Conservation (phyloP, 2,113 vertebrate species). For the Genyomyrus donnyi region DNA sequence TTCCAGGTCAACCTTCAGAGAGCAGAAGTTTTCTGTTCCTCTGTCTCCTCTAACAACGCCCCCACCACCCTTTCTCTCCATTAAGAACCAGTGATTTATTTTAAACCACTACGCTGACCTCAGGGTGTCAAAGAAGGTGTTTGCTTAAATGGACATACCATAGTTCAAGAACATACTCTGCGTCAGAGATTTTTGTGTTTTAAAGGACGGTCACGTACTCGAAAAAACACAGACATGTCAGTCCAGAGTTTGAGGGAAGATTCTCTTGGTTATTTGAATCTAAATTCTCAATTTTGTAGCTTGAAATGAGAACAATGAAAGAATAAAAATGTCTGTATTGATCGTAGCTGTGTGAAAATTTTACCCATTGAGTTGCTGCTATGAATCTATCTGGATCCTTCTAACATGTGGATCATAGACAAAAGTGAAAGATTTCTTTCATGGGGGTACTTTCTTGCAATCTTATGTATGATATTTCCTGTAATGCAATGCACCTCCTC, state of each 20-base stretch:
- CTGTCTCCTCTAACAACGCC: neutral
- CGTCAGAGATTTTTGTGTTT: slow-evolving; percentile 62
- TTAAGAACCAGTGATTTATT: slow-evolving; percentile 51
- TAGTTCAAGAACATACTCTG: slow-evolving; percentile 60
- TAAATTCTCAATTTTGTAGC: slow-evolving; percentile 58
- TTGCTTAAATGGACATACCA: slow-evolving; percentile 55
- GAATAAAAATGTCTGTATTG: slow-evolving; percentile 21
- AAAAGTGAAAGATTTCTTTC: neutral
- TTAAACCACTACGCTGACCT: slow-evolving; percentile 61
- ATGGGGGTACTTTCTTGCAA: neutral
- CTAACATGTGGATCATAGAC: neutral
- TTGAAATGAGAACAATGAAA: slow-evolving; percentile 38
- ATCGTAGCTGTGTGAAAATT: slow-evolving; percentile 43
- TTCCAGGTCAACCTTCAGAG: slow-evolving; percentile 55
- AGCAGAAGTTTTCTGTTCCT: neutral
- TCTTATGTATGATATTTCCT: neutral
- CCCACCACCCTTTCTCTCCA: slow-evolving; percentile 13
- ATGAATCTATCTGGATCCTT: slow-evolving; percentile 37
- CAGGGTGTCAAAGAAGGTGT: slow-evolving; percentile 37
- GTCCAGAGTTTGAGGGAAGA: slow-evolving; percentile 58
- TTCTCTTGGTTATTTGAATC: slow-evolving; percentile 59
- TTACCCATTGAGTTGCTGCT: slow-evolving; percentile 39
- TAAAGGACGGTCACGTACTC: slow-evolving; percentile 46
- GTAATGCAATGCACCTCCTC: neutral
- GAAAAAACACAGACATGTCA: slow-evolving; percentile 51